Evolutionary conservation across 1,140 invertebrate genomes (phyloP), one percentile per base, ranked within the genome.

Genomic region (Mactra quadrangularis): DNA sequence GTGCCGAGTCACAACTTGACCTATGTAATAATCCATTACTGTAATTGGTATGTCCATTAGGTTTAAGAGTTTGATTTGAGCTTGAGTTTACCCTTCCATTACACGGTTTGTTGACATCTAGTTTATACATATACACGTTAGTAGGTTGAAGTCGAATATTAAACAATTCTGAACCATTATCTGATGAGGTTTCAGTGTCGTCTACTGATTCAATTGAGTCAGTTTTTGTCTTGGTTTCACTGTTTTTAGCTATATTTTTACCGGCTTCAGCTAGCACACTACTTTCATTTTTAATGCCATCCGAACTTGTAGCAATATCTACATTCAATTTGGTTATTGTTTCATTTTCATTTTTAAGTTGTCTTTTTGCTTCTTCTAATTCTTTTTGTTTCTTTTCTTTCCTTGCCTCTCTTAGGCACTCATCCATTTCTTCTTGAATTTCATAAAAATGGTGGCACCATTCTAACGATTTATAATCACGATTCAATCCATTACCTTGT

Each of bases 371-470:
- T 25, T 47, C 27, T 62, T 45, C 53, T 35, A 71, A 22, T 17
- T 33, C 62, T 31, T 60, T 25, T 41, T 70, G 38, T 60, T 52
- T 72, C 19, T 50, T 50, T 66, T 85, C 82, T 45, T 27, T 27
- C 25, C 52, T 66, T 50, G 60, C 4, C 60, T 62, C 68, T 6
- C 38, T 11, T 35, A 77, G 53, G 19, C 75, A 90, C 45, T 83
- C 85, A 41, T 91, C 90, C 90, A 91, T 91, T 84, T 91, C 91
- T 60, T 86, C 82, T 83, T 90, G 90, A 41, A 91, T 90, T 82
- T 90, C 87, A 52, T 88, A 87, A 68, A 89, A 91, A 60, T 90
- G 84, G 41, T 87, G 85, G 68, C 89, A 89, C 89, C 88, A 90
- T 66, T 89, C 88, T 19, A 82, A 25, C 11, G 85, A 86, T 75